Evolutionary conservation across 2,113 vertebrate genomes (phyloP), one percentile per base, ranked within the genome.

Genomic region (Eptesicus fuscus): DNA sequence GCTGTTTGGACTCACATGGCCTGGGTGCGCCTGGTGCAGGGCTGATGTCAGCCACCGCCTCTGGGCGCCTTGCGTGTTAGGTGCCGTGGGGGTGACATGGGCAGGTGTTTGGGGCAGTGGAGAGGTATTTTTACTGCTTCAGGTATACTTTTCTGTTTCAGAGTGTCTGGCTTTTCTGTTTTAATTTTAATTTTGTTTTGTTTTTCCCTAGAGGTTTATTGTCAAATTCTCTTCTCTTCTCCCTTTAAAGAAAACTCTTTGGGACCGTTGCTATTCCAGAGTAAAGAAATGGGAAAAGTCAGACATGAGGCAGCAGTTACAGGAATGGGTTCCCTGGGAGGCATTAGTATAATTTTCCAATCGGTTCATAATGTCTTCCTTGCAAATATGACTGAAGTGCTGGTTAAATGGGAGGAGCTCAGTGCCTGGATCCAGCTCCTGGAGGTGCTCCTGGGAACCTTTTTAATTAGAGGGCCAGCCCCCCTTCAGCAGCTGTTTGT

Each of bases 281-380:
- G 63, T 2, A 90, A 98, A 94, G 76, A 82, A 32, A 90, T 23
- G 8, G 76, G 71, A 59, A 83, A 13, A 85, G 85, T 61, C 59
- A 73, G 40, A 85, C 90, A 89, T 25, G 37, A 96, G 87, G 40
- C 74, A 94, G 20, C 40, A 69, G 73, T 44, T 88, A 9, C 13
- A 22, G 92, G 78, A 85, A 95, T 93, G 82, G 11, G 86, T 79
- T 95, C 78, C 77, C 73, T 32, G 86, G 53, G 67, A 1, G 14
- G 30, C 67, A 35, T 69, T 78, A 83, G 88, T 93, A 35, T 96
- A 90, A 95, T 97, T 97, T 67, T 89, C 96, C 94, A 94, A 96
- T 51, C 79, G 70, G 22, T 73, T 61, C 0, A 0, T 83, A 77
- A 69, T n/a, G 3, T 53, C 9, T 80, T n/a, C 35, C 93, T 94